A percentile compares a stretch with the other conserved stretches of the same genome.
Evolutionary conservation across 2,113 vertebrate species (phyloP).

Genomic region (Pachycephala philippinensis): DNA sequence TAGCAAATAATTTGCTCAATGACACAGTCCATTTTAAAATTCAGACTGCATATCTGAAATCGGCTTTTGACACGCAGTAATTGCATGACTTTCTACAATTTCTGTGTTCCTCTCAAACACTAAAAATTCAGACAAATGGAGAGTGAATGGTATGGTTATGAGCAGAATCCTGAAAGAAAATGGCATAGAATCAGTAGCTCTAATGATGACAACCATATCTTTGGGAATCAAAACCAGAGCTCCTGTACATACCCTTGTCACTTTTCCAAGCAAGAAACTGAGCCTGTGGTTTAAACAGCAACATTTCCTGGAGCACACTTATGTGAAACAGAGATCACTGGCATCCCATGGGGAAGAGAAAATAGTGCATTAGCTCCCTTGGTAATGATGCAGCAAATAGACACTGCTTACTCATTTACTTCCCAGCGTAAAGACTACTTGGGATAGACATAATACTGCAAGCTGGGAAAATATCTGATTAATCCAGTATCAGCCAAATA

Average conservation of each 20-base stretch:
- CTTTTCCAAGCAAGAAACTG: not conserved
- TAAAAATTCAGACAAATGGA: not conserved
- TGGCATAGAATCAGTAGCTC: not conserved
- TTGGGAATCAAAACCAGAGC: not conserved
- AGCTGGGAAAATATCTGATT: not conserved
- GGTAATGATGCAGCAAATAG: not conserved
- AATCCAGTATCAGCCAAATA: not conserved
- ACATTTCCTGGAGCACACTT: not conserved
- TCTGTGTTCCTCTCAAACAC: not conserved
- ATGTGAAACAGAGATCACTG: not conserved
- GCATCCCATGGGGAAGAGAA: not conserved
- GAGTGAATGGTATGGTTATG: not conserved
- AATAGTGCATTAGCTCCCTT: not conserved
- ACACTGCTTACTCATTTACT: not conserved
- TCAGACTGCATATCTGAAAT: not conserved
- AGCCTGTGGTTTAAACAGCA: not conserved
- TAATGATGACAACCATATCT: not conserved
- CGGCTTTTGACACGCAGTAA: not conserved
- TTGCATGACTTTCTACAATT: not conserved
- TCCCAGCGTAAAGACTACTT: not conserved
- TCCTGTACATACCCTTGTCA: not conserved
- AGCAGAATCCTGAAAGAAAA: not conserved
- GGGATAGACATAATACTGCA: not conserved
- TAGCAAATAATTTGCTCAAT: slow-evolving; percentile 5
- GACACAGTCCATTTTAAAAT: not conserved